These are phyloP conservation scores for Carcinoscorpius rotundicauda DNA, from an alignment of 1,140 invertebrate species.

Conservation along the genomic window DNA sequence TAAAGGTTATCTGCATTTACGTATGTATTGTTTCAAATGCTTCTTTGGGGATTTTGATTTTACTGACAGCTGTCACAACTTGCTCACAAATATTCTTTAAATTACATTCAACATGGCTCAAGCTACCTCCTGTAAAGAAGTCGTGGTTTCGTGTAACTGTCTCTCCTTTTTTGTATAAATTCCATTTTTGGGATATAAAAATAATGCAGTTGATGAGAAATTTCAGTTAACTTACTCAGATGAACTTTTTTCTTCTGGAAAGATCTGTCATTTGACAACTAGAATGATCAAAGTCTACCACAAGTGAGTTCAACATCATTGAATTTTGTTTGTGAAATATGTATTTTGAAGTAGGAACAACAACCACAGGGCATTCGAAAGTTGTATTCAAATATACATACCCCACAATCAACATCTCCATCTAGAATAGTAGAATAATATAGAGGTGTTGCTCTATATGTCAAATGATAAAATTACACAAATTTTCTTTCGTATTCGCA, in stretches of 20 bases:
- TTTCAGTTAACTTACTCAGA: slow-evolving; percentile 42
- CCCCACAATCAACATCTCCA: no score
- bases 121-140: slow-evolving; percentile 10
- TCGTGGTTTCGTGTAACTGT: slow-evolving; percentile 2
- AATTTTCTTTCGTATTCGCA: no score
- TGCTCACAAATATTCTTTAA: slow-evolving; percentile 24
- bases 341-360: no score
- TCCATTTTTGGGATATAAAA: slow-evolving; percentile 38
- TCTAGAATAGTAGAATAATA: no score
- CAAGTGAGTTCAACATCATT: no score
- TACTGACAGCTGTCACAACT: slow-evolving; percentile 1
- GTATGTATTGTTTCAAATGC: slow-evolving; percentile 24
- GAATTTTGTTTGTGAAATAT: no score
- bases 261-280: slow-evolving; percentile 35
- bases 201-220: slow-evolving; percentile 16
- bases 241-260: slow-evolving; percentile 59
- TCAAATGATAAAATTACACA: no score
- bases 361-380: no score
- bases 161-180: slow-evolving; percentile 23
- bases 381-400: no score
- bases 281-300: no score
- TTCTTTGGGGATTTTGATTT: slow-evolving; percentile 18
- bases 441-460: no score
- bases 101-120: slow-evolving; percentile 7
- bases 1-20: slow-evolving; percentile 26